Base-by-base conservation (phyloP, 2,888 invertebrate species). In the Melanostoma scalare region DNA sequence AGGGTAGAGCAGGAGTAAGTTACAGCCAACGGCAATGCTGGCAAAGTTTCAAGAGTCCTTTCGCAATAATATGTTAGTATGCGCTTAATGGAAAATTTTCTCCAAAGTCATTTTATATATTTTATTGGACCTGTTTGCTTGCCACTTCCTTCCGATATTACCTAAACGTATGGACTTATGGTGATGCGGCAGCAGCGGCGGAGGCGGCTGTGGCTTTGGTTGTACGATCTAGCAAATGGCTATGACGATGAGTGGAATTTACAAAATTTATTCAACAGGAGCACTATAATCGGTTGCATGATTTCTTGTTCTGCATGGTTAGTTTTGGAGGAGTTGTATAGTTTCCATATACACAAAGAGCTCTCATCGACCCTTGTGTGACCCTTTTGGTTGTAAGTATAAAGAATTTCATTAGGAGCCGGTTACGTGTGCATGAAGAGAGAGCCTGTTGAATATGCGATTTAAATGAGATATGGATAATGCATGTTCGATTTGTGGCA, bases 1-100 rank as follows among this genome's bases (percentile, higher is more conserved):
- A 33, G 33, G 44, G 52, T 46, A 33, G 38, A n/a, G 48, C 58
- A 61, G 42, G 58, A 6, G 33, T 1, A 9, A 5, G 30, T 4
- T 8, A 30, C 33, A 53, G 75, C 61, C 42, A 56, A 58, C 53
- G 67, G 65, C 69, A 69, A 69, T 60, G 60, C 60, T 86, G 86
- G 86, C 86, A 86, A 86, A 86, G 85, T 86, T 86, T 86, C 86
- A 86, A 86, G 86, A 73, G 82, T 72, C 55, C 84, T 76, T 56
- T 58, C 63, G 48, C 68, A 48, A 58, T 68, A 58, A 46, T 71
- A 65, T 72, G 56, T 69, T 67, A 69, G 69, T 74, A 80, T 67
- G 65, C 69, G 68, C 61, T 71, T 68, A 38, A 77, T 40, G 80
- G 58, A 72, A 72, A 63, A 74, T 76, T 20, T 20, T 79, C 78